Evolutionary conservation across 1,140 invertebrate genomes (phyloP).

Genomic region (Calycopis cecrops): DNA sequence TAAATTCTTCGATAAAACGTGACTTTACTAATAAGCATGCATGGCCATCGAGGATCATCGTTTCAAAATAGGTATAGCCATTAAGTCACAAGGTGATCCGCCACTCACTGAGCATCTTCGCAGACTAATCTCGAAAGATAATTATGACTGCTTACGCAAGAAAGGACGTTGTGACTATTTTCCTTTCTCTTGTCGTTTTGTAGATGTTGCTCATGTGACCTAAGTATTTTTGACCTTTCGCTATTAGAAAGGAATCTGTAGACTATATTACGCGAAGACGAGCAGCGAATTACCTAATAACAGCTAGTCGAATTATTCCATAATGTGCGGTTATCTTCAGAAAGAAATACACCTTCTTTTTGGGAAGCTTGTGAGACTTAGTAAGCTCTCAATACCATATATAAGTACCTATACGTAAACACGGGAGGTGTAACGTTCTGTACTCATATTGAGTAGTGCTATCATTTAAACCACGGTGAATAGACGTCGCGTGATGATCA

Average conservation of each 20-base stretch:
- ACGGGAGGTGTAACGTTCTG: too few relatives aligned
- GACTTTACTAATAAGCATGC: slow-evolving; percentile 24
- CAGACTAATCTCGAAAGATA: slow-evolving; percentile 20
- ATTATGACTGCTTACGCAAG: slow-evolving; percentile 27
- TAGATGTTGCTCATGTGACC: slow-evolving; percentile 1
- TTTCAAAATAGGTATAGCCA: slow-evolving; percentile 36
- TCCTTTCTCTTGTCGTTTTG: slow-evolving; percentile 7
- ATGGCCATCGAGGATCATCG: slow-evolving; percentile 32
- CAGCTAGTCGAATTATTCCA: too few relatives aligned
- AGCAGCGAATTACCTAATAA: background rate
- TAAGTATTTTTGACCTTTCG: slow-evolving; percentile 4
- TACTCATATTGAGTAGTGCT: too few relatives aligned
- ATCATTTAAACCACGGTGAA: too few relatives aligned
- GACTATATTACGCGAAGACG: slow-evolving; percentile 4
- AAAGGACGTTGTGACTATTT: slow-evolving; percentile 21
- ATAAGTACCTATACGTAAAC: too few relatives aligned
- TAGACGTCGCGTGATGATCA: too few relatives aligned
- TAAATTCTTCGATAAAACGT: slow-evolving; percentile 21
- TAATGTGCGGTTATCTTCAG: too few relatives aligned
- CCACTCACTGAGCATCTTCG: slow-evolving; percentile 33
- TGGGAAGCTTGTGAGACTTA: too few relatives aligned
- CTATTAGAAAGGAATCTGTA: slow-evolving; percentile 1
- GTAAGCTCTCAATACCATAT: too few relatives aligned
- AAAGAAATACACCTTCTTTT: too few relatives aligned
- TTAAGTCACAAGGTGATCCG: slow-evolving; percentile 48